Base-by-base conservation (phyloP, 2,797 vertebrate genomes). In the Scleropages formosus region DNA sequence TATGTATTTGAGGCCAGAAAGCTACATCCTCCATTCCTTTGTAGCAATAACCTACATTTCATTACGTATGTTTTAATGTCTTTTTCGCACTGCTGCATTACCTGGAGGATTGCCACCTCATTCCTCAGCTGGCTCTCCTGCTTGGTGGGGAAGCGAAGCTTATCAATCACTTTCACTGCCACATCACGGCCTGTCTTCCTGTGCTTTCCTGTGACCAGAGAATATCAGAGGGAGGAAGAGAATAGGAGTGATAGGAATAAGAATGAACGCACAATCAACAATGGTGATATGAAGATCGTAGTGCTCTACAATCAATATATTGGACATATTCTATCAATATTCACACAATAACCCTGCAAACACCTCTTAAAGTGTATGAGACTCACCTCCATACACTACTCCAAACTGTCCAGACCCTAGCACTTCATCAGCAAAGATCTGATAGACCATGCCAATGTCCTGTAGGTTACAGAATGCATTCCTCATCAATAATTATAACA, bases 351-450 rank as follows among this genome's bases (percentile, higher is more conserved):
- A n/a, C n/a, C n/a, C n/a, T n/a, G 2, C 6, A 39, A 39, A 39
- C 31, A n/a, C n/a, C n/a, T n/a, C n/a, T n/a, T n/a, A n/a, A n/a
- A n/a, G n/a, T 39, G 31, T 6, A 39, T 6, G 6, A 39, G 49
- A 22, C 73, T 60, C 73, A 91, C 91, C 91, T 87, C 80, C 82
- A 62, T 91, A 93, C 0, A 93, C 92, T 0, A 93, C 88, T 11
- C 91, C 91, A 71, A 93, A 93, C 88, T 93, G 92, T 3, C 92
- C 92, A 0, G 92, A 92, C 4, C 92, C 92, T 61, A 93, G 71
- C 11, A 93, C 84, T 58, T 93, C 92, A 0, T 92, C 90, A 10
- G 91, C 88, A 69, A 78, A 89, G 82, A 93, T 92, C 87, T 93
- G 92, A 83, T 93, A 93, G 72, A 88, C 80, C 0, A 75, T 75